Base-by-base conservation (phyloP, 1,140 invertebrate genomes). In the Colletes gigas region DNA sequence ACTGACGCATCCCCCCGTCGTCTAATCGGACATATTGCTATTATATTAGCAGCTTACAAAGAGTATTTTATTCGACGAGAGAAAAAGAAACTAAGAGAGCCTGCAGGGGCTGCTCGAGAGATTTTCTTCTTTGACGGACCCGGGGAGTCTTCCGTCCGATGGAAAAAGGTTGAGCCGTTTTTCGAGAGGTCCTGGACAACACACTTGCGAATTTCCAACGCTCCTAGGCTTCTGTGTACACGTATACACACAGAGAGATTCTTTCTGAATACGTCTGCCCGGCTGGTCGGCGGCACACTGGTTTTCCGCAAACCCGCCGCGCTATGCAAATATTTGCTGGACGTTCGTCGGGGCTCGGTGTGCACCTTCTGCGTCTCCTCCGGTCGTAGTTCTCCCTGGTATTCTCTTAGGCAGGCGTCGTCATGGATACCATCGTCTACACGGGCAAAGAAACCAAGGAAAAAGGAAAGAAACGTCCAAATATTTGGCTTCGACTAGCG, bases 401-500 rank as follows among this genome's bases (percentile, higher is more conserved):
- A 30, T 62, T 76, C 74, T 82, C 78, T 73, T 54, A 55, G 44
- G 52, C 65, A 62, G 63, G 6, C 78, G 66, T 74, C 59, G 83
- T 74, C 73, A 86, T 70, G 76, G 81, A 74, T 75, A 81, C 78
- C 69, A 3, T 50, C 50, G 44, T 55, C 62, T 41, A 60, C 73
- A 62, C 55, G 19, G 52, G 1, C 30, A 47, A 12, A 17, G 21
- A 55, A 30, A 76, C 74, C 14, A 69, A 63, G 19, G 19, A 17
- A 75, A 55, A 17, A 15, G 67, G 60, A 63, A 69, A 82, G 73
- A 83, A 76, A 85, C 81, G 83, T 83, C 44, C 74, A 87, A 83
- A 83, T 83, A 83, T 88, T 89, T 89, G 81, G 66, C 70, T 74
- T 65, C 81, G 85, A 66, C 77, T 78, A 82, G 75, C 66, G 72